These are phyloP conservation scores for Intellagama lesueurii DNA, from an alignment of 2,797 vertebrate genomes.

Conservation along the genomic window DNA sequence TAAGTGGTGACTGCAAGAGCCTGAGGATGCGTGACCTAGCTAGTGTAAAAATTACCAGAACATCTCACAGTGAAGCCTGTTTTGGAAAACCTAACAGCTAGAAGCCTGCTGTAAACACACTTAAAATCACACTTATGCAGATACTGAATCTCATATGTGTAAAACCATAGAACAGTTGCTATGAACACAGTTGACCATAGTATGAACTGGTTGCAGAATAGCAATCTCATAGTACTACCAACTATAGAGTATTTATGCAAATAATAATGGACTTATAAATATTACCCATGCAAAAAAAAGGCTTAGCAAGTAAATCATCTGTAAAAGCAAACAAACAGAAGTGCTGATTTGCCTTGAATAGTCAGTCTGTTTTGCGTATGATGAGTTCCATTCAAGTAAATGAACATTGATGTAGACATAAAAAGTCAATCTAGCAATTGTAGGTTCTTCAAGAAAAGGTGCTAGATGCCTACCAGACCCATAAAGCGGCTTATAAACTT, in stretches of 20 bases:
- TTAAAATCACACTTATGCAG: background rate
- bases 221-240: background rate
- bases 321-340: background rate
- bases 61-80: too few species aligned
- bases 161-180: background rate
- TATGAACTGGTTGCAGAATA: background rate
- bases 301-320: background rate
- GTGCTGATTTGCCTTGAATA: background rate
- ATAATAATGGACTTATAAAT: background rate
- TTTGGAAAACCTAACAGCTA: background rate
- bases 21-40: too few species aligned
- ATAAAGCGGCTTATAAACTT: constrained; percentile 17
- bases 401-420: background rate
- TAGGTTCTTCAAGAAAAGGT: background rate
- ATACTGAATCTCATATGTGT: background rate
- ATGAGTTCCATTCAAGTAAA: background rate
- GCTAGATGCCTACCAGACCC: background rate
- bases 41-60: too few species aligned
- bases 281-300: background rate
- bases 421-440: background rate
- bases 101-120: background rate
- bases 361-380: background rate
- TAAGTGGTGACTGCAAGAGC: too few species aligned
- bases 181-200: background rate
- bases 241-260: background rate